These are phyloP conservation scores for Cotesia glomerata DNA, from an alignment of 1,140 invertebrate species.

Conservation along the genomic window DNA sequence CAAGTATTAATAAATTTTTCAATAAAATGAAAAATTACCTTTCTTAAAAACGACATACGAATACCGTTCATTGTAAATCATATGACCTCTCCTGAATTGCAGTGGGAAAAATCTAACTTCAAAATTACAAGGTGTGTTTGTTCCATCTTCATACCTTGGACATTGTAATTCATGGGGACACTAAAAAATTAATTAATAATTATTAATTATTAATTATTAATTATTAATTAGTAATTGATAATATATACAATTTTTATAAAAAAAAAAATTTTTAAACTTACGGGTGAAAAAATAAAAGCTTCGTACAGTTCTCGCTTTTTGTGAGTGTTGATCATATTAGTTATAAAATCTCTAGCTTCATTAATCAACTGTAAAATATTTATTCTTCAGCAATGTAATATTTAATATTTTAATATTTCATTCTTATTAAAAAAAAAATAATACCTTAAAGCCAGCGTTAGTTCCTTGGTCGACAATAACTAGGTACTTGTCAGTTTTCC, in stretches of 20 bases:
- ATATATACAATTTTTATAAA: not conserved
- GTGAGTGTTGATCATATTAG: conserved; percentile 57
- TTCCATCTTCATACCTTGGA: conserved; percentile 68
- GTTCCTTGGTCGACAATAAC: conserved; percentile 86
- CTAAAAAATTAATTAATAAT: conserved; percentile 57
- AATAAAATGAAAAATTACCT: conserved; percentile 64
- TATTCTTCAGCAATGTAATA: too few species aligned
- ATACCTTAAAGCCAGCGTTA: conserved; percentile 76
- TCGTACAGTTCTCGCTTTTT: conserved; percentile 45
- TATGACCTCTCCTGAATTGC: conserved; percentile 57
- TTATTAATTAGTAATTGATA: conserved; percentile 9
- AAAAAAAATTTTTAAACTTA: conserved; percentile 58
- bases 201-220: conserved; percentile 17
- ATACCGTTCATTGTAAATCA: conserved; percentile 64
- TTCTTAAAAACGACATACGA: conserved; percentile 83
- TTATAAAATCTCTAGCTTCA: conserved; percentile 77
- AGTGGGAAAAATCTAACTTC: conserved; percentile 69
- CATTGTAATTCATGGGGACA: conserved; percentile 83
- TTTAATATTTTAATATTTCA: not conserved
- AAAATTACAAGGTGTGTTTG: conserved; percentile 79
- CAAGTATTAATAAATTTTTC: too few species aligned
- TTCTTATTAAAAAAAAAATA: conserved; percentile 23
- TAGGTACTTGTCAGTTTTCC: conserved; percentile 82
- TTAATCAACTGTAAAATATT: conserved; percentile 64
- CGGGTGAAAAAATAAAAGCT: conserved; percentile 76